phyloP scores from a whole-genome alignment of 2,797 vertebrate genomes.

The Telmatherina bonti region DNA sequence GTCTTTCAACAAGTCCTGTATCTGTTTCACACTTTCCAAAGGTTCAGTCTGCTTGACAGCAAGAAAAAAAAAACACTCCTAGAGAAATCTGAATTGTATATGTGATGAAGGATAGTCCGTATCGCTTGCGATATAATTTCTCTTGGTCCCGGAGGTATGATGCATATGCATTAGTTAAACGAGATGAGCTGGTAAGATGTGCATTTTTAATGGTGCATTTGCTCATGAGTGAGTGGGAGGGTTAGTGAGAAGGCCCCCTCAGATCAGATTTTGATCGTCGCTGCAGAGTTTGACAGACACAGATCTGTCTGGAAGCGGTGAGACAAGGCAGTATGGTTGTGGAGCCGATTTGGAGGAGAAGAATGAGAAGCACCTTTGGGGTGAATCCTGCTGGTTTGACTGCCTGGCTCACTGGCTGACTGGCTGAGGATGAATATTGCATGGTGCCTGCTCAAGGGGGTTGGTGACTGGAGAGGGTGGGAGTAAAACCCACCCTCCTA shows the following conservation, averaged over 20 bases:
- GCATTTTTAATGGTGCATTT: constrained; percentile 86
- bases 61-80: constrained; percentile 41
- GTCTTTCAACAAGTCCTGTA: constrained; percentile 80
- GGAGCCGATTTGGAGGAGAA: constrained; percentile 74
- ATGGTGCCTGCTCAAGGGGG: constrained; percentile 76
- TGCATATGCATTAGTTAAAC: constrained; percentile 86
- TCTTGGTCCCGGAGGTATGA: constrained; percentile 79
- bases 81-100: constrained; percentile 81
- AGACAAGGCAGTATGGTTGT: constrained; percentile 68
- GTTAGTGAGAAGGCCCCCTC: constrained; percentile 62
- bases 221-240: constrained; percentile 81
- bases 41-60: constrained; percentile 68
- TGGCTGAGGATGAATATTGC: constrained; percentile 83
- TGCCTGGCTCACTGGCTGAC: constrained; percentile 66
- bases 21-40: constrained; percentile 73
- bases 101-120: constrained; percentile 75
- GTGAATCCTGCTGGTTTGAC: constrained; percentile 70
- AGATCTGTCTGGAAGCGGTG: constrained; percentile 62
- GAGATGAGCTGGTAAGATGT: constrained; percentile 79
- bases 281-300: constrained; percentile 76
- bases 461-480: constrained; percentile 75
- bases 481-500: constrained; percentile 32
- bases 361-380: constrained; percentile 72
- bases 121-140: constrained; percentile 77
- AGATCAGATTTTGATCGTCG: constrained; percentile 78